phyloP scores from a whole-genome alignment of 2,888 invertebrate species.

The Spialia ferax region DNA sequence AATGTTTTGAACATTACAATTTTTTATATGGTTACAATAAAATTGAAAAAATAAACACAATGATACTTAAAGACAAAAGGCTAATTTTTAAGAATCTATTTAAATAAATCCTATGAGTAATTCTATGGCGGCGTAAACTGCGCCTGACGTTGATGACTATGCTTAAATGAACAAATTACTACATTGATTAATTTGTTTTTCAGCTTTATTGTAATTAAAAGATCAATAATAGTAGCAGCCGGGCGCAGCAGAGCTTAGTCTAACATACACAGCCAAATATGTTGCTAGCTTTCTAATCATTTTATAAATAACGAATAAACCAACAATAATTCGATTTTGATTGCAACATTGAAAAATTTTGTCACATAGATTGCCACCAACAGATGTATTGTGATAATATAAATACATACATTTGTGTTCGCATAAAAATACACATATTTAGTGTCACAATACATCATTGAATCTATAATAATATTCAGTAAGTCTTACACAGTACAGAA shows the following conservation, averaged over 20 bases:
- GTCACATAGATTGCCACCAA: not conserved
- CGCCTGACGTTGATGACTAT: not conserved
- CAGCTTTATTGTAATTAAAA: not conserved
- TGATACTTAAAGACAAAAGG: too few species aligned
- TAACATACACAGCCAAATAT: slow-evolving; percentile 24
- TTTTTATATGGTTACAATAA: too few species aligned
- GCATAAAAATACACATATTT: not conserved
- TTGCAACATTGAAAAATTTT: not conserved
- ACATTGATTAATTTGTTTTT: too few species aligned
- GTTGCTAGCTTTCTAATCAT: slow-evolving; percentile 24
- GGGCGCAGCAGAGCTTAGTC: slow-evolving; percentile 13
- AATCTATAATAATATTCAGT: not conserved
- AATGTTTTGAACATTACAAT: too few species aligned
- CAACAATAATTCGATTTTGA: not conserved
- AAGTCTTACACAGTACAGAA: not conserved
- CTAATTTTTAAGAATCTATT: not conserved
- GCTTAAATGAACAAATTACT: not conserved
- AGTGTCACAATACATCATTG: not conserved
- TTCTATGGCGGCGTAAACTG: not conserved
- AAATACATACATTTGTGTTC: not conserved
- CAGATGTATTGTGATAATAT: not conserved
- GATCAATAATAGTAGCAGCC: not conserved
- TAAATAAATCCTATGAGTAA: not conserved
- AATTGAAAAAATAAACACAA: too few species aligned
- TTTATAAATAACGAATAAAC: slow-evolving; percentile 9